Evolutionary conservation across 2,888 invertebrate genomes (phyloP).

Genomic region (Xestia sexstrigata): DNA sequence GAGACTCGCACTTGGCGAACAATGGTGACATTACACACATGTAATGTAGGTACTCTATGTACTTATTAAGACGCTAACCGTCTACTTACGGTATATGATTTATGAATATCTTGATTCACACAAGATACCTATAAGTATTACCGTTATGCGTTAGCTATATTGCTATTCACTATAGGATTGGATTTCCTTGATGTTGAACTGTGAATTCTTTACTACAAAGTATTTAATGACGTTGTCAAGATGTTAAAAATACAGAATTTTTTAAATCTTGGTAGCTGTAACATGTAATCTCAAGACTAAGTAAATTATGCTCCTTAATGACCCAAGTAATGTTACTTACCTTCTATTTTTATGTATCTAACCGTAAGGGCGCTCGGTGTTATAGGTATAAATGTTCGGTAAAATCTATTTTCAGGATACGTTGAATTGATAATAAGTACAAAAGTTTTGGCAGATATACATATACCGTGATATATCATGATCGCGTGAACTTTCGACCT

Average conservation of each 20-base stretch:
- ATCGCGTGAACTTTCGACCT: conserved; percentile 42
- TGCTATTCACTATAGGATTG: conserved; percentile 5
- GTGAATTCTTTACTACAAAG: neutral
- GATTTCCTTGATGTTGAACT: conserved; percentile 7
- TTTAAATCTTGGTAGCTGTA: neutral
- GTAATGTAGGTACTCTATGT: conserved; percentile 44
- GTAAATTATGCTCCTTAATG: neutral
- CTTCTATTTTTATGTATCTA: neutral
- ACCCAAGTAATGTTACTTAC: neutral
- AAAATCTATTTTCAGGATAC: neutral
- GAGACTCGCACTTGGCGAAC: conserved; percentile 59
- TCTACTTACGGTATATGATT: conserved; percentile 58
- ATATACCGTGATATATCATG: neutral
- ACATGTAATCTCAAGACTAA: neutral
- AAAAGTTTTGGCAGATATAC: neutral
- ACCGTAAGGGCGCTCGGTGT: neutral
- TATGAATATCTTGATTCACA: conserved; percentile 49
- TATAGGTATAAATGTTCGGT: neutral
- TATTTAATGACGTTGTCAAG: neutral
- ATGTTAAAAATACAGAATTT: neutral
- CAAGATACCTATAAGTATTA: conserved; percentile 30
- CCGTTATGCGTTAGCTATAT: conserved; percentile 38
- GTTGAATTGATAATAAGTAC: neutral
- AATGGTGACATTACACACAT: conserved; percentile 65
- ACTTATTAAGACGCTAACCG: conserved; percentile 41